Base-by-base conservation (phyloP, 2,113 vertebrate genomes). In the Laticauda colubrina region DNA sequence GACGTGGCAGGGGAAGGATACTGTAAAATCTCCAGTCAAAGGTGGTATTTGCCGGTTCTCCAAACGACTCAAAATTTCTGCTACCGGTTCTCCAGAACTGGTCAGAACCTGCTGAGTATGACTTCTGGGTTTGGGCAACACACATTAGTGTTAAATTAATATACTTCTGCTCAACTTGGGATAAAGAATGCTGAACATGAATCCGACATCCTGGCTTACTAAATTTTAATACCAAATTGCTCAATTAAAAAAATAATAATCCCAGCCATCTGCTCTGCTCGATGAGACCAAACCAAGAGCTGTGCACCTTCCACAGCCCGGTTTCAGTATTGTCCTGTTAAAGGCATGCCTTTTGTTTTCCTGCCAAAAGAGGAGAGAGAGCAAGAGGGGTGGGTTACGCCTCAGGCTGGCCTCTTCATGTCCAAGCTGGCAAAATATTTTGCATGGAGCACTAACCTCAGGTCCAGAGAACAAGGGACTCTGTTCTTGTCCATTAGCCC, bases 171-270 rank as follows among this genome's bases (percentile, higher is more conserved):
- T 86, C 24, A 69, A 56, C 55, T 75, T 64, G 56, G 69, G 3
- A 89, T n/a, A 24, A 43, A 39, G 20, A 45, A 39, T 3, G 1
- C 45, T 0, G 29, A 29, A 88, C 51, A 90, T 39, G 59, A 89
- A 48, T 14, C n/a, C n/a, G 2, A 43, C 24, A 91, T 48, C 34
- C 24, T 69, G 34, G 75, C 69, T 89, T 48, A 48, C 89, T 89
- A 92, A 92, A 64, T 57, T 85, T 91, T 85, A 93, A 89, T 45
- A 89, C 2, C 56, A 86, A 64, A 87, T 81, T 55, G 56, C 55
- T 48, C 69, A 64, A 54, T 89, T 87, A 48, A 91, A 89, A 89
- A 61, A 61, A 61, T 51, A 51, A 51, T 51, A 9, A 51, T 51
- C 48, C 48, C 21, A 15, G 57, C 56, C 75, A 89, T 89, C 90